Evolutionary conservation across 2,888 invertebrate species (phyloP).

Genomic region (Calliscelio sp.): DNA sequence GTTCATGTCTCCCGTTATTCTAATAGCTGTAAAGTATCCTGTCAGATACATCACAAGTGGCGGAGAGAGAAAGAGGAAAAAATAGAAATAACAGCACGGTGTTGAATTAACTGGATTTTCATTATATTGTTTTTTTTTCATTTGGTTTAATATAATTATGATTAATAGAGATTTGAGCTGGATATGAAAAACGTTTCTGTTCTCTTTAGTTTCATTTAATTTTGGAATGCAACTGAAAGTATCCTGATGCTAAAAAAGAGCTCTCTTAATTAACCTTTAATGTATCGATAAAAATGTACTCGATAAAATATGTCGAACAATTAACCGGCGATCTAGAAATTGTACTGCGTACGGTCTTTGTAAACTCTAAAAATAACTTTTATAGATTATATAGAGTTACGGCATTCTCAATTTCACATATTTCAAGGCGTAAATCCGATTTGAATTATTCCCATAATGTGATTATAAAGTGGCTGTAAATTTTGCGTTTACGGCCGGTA

Average conservation of each 20-base stretch:
- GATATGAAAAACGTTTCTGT: too few relatives aligned
- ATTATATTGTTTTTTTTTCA: background rate
- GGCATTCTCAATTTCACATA: conserved; percentile 44
- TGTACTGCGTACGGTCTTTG: too few relatives aligned
- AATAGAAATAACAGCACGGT: background rate
- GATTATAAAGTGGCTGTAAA: conserved; percentile 26
- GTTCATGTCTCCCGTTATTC: conserved; percentile 82
- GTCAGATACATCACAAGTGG: conserved; percentile 49
- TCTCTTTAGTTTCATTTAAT: background rate
- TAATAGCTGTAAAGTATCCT: conserved; percentile 75
- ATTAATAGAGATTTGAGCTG: background rate
- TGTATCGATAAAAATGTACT: too few relatives aligned
- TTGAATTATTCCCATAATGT: conserved; percentile 41
- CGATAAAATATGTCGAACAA: conserved; percentile 12
- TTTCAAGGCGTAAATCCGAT: conserved; percentile 27
- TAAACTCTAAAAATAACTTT: conserved; percentile 57
- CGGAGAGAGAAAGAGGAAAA: conserved; percentile 38
- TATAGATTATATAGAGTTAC: conserved; percentile 45
- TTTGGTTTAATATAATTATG: background rate
- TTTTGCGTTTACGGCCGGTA: conserved; percentile 13
- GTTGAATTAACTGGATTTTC: conserved; percentile 38
- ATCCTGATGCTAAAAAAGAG: background rate
- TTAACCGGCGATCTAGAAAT: conserved; percentile 26
- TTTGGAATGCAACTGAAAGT: too few relatives aligned
- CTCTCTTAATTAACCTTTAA: too few relatives aligned